Percentiles rank a stretch among this genome's conserved stretches.
These are phyloP conservation scores for Tromatobia lineatoria DNA, from an alignment of 2,888 invertebrate species.

Conservation along the genomic window DNA sequence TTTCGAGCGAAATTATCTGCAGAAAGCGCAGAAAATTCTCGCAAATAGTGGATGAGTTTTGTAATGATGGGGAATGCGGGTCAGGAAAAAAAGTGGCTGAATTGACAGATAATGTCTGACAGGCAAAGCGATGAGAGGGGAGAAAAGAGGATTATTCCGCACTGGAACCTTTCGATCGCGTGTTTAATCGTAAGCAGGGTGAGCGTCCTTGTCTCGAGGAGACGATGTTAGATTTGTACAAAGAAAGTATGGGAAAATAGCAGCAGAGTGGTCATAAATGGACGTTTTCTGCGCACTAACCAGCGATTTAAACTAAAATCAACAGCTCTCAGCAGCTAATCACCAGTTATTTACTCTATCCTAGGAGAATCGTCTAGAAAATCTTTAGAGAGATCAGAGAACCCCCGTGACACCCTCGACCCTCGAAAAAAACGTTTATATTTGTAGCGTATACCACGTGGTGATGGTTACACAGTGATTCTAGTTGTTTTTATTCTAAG, in stretches of 20 bases:
- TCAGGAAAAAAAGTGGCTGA: not conserved
- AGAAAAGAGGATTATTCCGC: slow-evolving; percentile 2
- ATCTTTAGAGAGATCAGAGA: slow-evolving; percentile 38
- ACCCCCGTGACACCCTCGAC: slow-evolving; percentile 39
- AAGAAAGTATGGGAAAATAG: slow-evolving; percentile 57
- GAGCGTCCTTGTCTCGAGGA: slow-evolving; percentile 23
- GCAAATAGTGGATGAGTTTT: too few species aligned
- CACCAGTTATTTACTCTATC: slow-evolving; percentile 18
- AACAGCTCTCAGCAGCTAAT: slow-evolving; percentile 37
- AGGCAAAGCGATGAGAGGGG: slow-evolving; percentile 17
- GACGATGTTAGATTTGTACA: slow-evolving; percentile 62
- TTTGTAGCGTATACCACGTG: slow-evolving; percentile 81
- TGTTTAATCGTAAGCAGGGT: slow-evolving; percentile 5
- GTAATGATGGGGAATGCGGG: not conserved
- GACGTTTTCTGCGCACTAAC: slow-evolving; percentile 80
- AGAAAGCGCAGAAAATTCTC: too few species aligned
- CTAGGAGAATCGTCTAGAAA: slow-evolving; percentile 29
- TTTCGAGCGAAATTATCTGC: too few species aligned
- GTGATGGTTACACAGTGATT: slow-evolving; percentile 82
- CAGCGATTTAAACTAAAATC: slow-evolving; percentile 64
- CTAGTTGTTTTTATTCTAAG: slow-evolving; percentile 80
- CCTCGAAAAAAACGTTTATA: slow-evolving; percentile 72
- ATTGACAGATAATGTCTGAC: not conserved
- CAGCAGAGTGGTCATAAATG: slow-evolving; percentile 58
- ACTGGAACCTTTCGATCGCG: slow-evolving; percentile 7